phyloP scores from a whole-genome alignment of 2,888 invertebrate genomes.

The Proisotoma minuta region DNA sequence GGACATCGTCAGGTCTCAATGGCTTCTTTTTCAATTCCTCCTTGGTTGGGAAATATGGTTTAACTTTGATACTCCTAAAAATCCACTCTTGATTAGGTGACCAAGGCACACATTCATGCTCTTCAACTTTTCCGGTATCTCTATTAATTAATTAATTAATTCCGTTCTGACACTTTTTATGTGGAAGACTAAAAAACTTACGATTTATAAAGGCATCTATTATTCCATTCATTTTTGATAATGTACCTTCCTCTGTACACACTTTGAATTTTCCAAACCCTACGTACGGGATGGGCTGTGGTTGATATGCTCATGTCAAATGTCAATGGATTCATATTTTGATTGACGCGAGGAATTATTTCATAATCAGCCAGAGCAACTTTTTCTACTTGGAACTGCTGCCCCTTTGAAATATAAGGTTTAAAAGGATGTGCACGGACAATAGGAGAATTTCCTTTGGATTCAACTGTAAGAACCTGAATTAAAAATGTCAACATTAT shows the following conservation, averaged over 20 bases:
- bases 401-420: constrained; percentile 37
- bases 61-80: constrained; percentile 38
- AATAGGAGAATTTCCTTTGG: constrained; percentile 15
- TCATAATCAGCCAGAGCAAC: constrained; percentile 40
- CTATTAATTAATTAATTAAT: constrained; percentile 2
- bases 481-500: background rate
- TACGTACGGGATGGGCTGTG: constrained; percentile 22
- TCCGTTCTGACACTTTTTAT: background rate
- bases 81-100: constrained; percentile 42
- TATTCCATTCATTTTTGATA: constrained; percentile 42
- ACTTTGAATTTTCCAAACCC: constrained; percentile 40
- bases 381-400: constrained; percentile 39
- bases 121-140: constrained; percentile 35
- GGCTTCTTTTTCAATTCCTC: constrained; percentile 28
- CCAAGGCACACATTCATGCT: constrained; percentile 40
- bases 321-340: constrained; percentile 35
- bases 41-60: constrained; percentile 40
- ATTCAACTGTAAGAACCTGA: constrained; percentile 34
- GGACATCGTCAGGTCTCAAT: constrained; percentile 30
- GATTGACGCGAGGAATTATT: constrained; percentile 37
- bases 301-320: constrained; percentile 36
- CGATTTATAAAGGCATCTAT: constrained; percentile 39
- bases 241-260: constrained; percentile 38
- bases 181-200: constrained; percentile 14
- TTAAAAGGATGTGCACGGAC: constrained; percentile 30